phyloP scores from a whole-genome alignment of 2,888 invertebrate species.

The Carcina quercana region DNA sequence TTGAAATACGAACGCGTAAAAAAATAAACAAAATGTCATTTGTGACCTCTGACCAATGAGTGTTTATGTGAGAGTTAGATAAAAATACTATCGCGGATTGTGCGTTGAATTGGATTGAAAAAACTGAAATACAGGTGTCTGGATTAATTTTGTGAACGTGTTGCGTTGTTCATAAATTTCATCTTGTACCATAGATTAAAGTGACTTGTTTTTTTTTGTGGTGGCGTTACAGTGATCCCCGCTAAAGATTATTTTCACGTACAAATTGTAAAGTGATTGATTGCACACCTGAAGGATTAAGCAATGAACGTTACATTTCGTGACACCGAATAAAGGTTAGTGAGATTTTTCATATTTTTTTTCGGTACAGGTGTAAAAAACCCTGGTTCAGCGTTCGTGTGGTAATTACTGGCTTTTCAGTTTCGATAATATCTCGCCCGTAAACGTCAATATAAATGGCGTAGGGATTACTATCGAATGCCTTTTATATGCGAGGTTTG shows the following conservation, averaged over 20 bases:
- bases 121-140: conserved; percentile 12
- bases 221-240: conserved; percentile 14
- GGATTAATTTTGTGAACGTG: conserved; percentile 9
- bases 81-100: background rate
- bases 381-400: too few species aligned
- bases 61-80: background rate
- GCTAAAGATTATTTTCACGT: conserved; percentile 10
- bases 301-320: conserved; percentile 13
- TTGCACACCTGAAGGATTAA: conserved; percentile 15
- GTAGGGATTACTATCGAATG: too few species aligned
- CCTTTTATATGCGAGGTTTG: too few species aligned
- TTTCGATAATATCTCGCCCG: too few species aligned
- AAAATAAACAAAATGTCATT: conserved; percentile 14
- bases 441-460: too few species aligned
- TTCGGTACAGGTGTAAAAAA: conserved; percentile 1
- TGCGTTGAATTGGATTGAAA: conserved; percentile 11
- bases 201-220: conserved; percentile 13
- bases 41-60: conserved; percentile 10
- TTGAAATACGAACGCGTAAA: conserved; percentile 36
- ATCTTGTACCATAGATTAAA: conserved; percentile 18
- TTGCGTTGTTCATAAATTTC: conserved; percentile 19
- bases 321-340: conserved; percentile 17
- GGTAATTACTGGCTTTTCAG: background rate
- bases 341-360: conserved; percentile 2
- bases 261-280: conserved; percentile 20